These are phyloP conservation scores for Sesia bembeciformis DNA, from an alignment of 2,888 invertebrate genomes.

Conservation along the genomic window DNA sequence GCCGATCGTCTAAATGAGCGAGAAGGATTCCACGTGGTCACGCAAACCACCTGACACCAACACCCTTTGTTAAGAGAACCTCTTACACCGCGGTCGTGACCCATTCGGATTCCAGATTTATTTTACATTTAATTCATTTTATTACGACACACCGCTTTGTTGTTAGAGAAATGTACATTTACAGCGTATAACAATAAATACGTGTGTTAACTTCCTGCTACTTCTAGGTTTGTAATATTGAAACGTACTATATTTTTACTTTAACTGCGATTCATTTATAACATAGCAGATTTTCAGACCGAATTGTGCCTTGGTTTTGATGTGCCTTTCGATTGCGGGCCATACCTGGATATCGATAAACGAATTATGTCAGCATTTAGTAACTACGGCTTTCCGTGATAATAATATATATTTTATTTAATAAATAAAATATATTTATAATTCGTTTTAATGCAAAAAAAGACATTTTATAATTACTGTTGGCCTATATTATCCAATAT, in stretches of 20 bases:
- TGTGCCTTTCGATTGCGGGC: no score
- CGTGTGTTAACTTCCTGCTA: background rate
- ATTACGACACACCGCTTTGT: background rate
- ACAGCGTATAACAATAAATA: slow-evolving; percentile 4
- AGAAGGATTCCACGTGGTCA: slow-evolving; percentile 50
- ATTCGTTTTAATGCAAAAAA: no score
- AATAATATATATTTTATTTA: no score
- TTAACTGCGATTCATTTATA: no score
- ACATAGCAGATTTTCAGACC: no score
- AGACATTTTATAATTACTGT: no score
- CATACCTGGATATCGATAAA: no score
- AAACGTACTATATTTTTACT: background rate
- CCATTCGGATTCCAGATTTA: slow-evolving; percentile 41
- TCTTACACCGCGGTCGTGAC: slow-evolving; percentile 32
- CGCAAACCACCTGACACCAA: slow-evolving; percentile 54
- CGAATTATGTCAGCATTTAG: no score
- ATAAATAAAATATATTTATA: no score
- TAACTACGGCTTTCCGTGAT: no score
- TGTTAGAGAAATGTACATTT: background rate
- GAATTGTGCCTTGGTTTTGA: no score
- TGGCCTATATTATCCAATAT: no score
- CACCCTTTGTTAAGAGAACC: slow-evolving; percentile 31
- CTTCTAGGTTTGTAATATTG: background rate
- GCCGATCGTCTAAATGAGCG: slow-evolving; percentile 54
- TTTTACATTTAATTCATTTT: slow-evolving; percentile 11